Evolutionary conservation across 2,888 invertebrate genomes (phyloP), one percentile per base, ranked within the genome.

Genomic region (Heliconius ethilla): DNA sequence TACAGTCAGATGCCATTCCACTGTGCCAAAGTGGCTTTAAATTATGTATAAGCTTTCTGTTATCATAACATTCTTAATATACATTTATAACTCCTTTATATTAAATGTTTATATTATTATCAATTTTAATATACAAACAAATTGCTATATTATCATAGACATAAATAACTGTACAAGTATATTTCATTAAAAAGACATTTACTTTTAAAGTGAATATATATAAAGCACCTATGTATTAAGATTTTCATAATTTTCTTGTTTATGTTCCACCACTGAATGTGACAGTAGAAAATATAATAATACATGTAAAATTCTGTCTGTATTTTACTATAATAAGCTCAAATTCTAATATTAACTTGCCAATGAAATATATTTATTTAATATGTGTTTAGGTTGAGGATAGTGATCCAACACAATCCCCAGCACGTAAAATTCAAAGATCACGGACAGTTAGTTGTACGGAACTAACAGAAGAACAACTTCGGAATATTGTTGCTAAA

Each of bases 391-490:
- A 95, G 89, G 95, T 96, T 85, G 96, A 96, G 87, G 92, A 95
- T 37, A 92, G 92, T 84, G 92, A 95, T 78, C 87, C 90, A 67
- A 86, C 89, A 79, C 89, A 91, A 81, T 94, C 94, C 70, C 94
- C 94, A 76, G 92, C 92, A 75, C 87, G 91, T 78, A 92, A 91
- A 84, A 90, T 92, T 82, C 90, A 92, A 78, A 84, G 94, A 75
- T 91, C 92, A 29, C 87, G 94, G 70, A 94, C 95, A 45, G 89
- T 93, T 65, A 95, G 94, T 84, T 93, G 95, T 81, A 94, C 95
- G 22, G 97, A 96, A 87, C 89, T 96, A 76, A 95, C 95, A 10
- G 95, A 95, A 80, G 96, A 96, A 75, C 96, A 96, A 86, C 92
- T 97, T 37, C 92, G 96, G 80, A 90, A 94, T 76, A 95, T 96